Evolutionary conservation across 1,140 invertebrate species (phyloP).

Genomic region (Drosophila equinoxialis): DNA sequence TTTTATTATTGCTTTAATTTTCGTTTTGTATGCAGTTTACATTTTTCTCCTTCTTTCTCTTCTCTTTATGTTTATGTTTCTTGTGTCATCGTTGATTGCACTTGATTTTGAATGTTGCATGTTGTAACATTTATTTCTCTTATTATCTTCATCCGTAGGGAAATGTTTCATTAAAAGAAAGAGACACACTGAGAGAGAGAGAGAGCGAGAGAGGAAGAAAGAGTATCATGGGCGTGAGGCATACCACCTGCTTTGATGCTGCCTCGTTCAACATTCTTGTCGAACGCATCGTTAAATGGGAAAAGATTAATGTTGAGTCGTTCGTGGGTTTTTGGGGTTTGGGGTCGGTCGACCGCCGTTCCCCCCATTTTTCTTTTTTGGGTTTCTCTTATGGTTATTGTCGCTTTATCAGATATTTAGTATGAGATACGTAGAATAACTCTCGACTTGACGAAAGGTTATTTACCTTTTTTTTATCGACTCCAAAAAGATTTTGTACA

Average conservation of each 20-base stretch:
- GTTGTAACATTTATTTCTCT: conserved; percentile 26
- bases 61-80: conserved; percentile 20
- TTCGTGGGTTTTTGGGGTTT: conserved; percentile 9
- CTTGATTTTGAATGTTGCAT: conserved; percentile 39
- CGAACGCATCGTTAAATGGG: conserved; percentile 60
- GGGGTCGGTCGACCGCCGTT: background rate
- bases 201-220: background rate
- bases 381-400: conserved; percentile 11
- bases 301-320: conserved; percentile 49
- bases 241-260: conserved; percentile 40
- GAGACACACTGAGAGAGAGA: background rate
- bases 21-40: conserved; percentile 39
- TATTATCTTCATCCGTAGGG: background rate
- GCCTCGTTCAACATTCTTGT: conserved; percentile 40
- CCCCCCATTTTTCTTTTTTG: conserved; percentile 22
- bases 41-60: background rate
- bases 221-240: no score
- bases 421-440: background rate
- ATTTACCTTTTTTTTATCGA: conserved; percentile 4
- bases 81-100: conserved; percentile 34
- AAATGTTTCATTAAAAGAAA: conserved; percentile 2
- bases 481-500: no score
- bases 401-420: conserved; percentile 17
- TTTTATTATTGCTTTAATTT: conserved; percentile 26
- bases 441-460: background rate